phyloP scores from a whole-genome alignment of 2,888 invertebrate genomes.

The Phytoseiulus persimilis region DNA sequence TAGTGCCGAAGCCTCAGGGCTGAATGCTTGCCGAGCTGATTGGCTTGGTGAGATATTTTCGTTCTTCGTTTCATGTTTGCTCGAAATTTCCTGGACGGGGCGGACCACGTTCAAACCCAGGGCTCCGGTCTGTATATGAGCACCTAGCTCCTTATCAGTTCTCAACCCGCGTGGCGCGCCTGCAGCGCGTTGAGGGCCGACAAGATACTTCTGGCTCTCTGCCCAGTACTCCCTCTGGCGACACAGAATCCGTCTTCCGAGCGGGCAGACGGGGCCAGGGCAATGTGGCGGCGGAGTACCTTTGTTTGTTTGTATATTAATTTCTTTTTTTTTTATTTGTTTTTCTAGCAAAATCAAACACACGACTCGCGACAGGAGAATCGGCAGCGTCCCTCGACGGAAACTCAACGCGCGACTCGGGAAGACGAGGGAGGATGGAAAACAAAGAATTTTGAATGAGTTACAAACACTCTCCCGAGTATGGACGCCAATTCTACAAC shows the following conservation, averaged over 20 bases:
- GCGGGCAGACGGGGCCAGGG: background rate
- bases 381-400: background rate
- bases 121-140: background rate
- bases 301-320: background rate
- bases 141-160: background rate
- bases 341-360: background rate
- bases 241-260: background rate
- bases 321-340: background rate
- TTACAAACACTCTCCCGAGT: background rate
- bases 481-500: background rate
- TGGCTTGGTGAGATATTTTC: background rate
- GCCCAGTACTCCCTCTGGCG: background rate
- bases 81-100: background rate
- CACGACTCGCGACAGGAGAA: background rate
- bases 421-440: background rate
- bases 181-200: background rate
- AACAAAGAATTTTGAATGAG: background rate
- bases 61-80: background rate
- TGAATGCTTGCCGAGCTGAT: background rate
- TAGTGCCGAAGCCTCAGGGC: background rate
- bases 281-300: background rate
- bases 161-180: background rate
- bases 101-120: background rate
- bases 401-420: background rate
- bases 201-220: background rate